These are phyloP conservation scores for Pasiphila rectangulata DNA, from an alignment of 2,888 invertebrate species.

Conservation along the genomic window DNA sequence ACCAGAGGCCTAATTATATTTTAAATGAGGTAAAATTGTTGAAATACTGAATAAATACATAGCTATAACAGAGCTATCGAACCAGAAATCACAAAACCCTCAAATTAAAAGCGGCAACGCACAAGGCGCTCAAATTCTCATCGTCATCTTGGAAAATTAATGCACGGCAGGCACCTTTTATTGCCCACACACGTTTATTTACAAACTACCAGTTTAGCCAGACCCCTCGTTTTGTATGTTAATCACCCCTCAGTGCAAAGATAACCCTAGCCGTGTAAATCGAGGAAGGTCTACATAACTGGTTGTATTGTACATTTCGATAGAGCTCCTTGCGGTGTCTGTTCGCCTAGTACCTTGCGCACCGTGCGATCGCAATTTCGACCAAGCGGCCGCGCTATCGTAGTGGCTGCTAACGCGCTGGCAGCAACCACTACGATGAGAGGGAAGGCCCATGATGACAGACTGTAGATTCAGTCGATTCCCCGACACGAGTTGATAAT, in stretches of 20 bases:
- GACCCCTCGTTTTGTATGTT: constrained; percentile 23
- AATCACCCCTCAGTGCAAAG: neutral
- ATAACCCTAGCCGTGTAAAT: constrained; percentile 10
- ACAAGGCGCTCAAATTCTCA: constrained; percentile 20
- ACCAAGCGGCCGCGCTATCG: constrained; percentile 31
- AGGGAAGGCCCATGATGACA: too few relatives aligned
- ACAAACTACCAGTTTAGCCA: constrained; percentile 35
- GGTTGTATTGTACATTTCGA: constrained; percentile 10
- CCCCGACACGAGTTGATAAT: too few relatives aligned
- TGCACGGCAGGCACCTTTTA: constrained; percentile 21
- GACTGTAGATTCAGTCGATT: too few relatives aligned
- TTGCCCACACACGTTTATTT: constrained; percentile 38
- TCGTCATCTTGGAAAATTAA: constrained; percentile 27
- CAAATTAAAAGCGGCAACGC: constrained; percentile 6
- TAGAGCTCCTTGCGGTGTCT: constrained; percentile 41
- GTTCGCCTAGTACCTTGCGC: constrained; percentile 68
- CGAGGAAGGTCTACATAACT: constrained; percentile 33
- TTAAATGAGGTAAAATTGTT: too few relatives aligned
- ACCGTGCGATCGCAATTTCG: constrained; percentile 55
- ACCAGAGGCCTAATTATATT: too few relatives aligned
- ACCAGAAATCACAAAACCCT: neutral
- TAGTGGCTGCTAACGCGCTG: neutral
- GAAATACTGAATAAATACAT: too few relatives aligned
- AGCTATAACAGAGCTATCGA: too few relatives aligned
- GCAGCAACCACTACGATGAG: too few relatives aligned